Percentiles rank a stretch among this genome's conserved stretches.
phyloP scores from a whole-genome alignment of 2,113 vertebrate genomes.

The Narcine bancroftii region DNA sequence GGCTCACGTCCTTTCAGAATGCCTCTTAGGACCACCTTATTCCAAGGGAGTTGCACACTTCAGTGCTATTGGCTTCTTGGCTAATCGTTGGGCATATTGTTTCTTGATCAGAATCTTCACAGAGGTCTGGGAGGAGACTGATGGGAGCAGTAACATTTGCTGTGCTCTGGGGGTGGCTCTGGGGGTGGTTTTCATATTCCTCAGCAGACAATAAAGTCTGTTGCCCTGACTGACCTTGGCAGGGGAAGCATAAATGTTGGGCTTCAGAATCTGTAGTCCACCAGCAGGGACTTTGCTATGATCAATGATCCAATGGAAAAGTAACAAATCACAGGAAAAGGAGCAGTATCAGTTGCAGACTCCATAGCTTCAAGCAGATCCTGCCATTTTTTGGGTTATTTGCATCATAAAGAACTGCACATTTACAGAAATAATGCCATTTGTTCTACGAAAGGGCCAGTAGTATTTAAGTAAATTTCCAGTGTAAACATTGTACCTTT shows the following conservation, averaged over 20 bases:
- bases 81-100: neutral
- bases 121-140: neutral
- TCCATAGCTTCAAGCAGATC: neutral
- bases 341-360: neutral
- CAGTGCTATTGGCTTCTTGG: neutral
- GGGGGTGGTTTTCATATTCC: neutral
- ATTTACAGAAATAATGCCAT: neutral
- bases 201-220: neutral
- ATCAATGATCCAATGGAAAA: neutral
- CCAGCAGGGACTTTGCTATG: neutral
- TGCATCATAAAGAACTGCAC: neutral
- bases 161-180: neutral
- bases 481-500: neutral
- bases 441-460: neutral
- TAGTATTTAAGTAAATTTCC: neutral
- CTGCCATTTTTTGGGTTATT: neutral
- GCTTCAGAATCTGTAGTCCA: neutral
- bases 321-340: neutral
- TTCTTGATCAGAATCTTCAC: neutral
- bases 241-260: neutral
- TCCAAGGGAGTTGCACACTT: neutral
- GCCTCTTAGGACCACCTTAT: neutral
- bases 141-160: neutral
- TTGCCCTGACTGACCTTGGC: neutral
- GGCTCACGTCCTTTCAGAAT: neutral